phyloP scores from a whole-genome alignment of 2,888 invertebrate species.

The Dioctria rufipes region DNA sequence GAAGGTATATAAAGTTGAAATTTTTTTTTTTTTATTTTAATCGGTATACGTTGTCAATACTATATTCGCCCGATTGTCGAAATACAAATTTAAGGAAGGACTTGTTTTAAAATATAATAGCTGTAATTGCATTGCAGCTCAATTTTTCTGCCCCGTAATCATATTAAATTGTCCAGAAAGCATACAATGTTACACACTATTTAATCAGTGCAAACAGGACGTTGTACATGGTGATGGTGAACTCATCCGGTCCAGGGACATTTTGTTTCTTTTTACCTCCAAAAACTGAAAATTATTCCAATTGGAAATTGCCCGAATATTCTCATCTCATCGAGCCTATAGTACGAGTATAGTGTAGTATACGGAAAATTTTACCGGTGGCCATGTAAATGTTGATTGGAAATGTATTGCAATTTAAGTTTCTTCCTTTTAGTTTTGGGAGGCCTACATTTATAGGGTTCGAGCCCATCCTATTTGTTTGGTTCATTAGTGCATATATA shows the following conservation, averaged over 20 bases:
- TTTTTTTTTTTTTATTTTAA: too few species aligned
- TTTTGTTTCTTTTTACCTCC: background rate
- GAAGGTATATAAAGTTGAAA: too few species aligned
- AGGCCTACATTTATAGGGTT: background rate
- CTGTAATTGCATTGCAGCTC: conserved; percentile 44
- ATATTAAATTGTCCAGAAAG: conserved; percentile 47
- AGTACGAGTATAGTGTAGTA: background rate
- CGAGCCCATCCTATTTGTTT: conserved; percentile 18
- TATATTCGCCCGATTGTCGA: too few species aligned
- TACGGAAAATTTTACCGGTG: conserved; percentile 37
- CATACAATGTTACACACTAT: conserved; percentile 45
- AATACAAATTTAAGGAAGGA: too few species aligned
- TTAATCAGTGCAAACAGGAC: conserved; percentile 44
- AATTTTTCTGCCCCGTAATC: conserved; percentile 42
- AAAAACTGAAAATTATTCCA: conserved; percentile 34
- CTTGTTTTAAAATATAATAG: conserved; percentile 24
- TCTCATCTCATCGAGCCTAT: background rate
- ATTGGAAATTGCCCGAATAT: conserved; percentile 37
- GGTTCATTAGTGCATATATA: conserved; percentile 45
- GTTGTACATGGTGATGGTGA: conserved; percentile 11
- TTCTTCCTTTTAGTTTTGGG: background rate
- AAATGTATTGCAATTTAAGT: conserved; percentile 16
- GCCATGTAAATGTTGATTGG: conserved; percentile 43
- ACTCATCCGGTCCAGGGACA: too few species aligned
- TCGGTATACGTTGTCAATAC: too few species aligned